Evolutionary conservation across 2,888 invertebrate species (phyloP), one percentile per base, ranked within the genome.

Genomic region (Tinea semifulvella): DNA sequence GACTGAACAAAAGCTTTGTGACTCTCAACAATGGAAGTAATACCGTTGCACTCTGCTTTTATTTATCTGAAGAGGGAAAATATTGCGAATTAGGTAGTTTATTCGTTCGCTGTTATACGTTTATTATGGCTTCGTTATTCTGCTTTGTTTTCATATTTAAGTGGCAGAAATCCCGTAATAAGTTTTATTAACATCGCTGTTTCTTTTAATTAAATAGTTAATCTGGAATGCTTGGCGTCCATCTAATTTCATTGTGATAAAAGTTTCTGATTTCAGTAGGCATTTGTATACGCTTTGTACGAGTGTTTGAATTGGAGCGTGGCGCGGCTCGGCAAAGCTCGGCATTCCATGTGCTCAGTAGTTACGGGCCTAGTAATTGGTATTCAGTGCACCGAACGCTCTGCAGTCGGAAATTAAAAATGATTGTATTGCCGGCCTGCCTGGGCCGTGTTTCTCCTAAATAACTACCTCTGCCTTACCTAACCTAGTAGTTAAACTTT

Each of bases 391-490:
- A 61, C 51, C 60, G 66, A 57, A 57, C 64, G 59, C 57, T 58
- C 56, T 56, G 61, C 55, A 57, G 54, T 53, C 61, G 64, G 68
- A 72, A 72, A 74, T 74, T 68, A 70, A 73, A 74, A 74, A 69
- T 66, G 60, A 72, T 72, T 70, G 68, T 67, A 67, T 62, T 64
- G 63, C 42, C 31, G 38, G 43, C 36, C 18, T 17, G 25, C 19
- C 40, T 27, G 11, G 35, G 14, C 16, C 18, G 6, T 36, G 36
- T 36, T 36, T 17, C 36, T 36, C 18, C 36, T 36, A 36, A 36
- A 36, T 36, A 36, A 36, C 36, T 36, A 10, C 36, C 8, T 36
- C 18, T 36, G 18, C 16, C 36, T 18, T n/a, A 36, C 16, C 36
- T 36, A n/a, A 18, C 4, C 36, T 31, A 31, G n/a, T n/a, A n/a